Evolutionary conservation across 2,888 invertebrate genomes (phyloP), one percentile per base, ranked within the genome.

Genomic region (Aquatica leii): DNA sequence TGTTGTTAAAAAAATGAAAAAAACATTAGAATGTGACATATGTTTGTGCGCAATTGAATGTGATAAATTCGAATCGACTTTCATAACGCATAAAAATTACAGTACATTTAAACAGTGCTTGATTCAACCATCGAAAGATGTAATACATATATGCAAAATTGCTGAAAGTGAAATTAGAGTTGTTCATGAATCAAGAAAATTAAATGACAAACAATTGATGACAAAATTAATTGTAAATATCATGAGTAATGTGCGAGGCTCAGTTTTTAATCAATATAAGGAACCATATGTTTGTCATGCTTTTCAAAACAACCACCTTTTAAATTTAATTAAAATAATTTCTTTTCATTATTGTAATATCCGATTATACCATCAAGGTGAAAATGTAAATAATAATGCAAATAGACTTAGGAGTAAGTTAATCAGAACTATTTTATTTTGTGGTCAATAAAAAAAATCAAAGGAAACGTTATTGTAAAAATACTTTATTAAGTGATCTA

Each of bases 111-210:
- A 46, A 17, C 15, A 46, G 17, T 49, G 20, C n/a, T 49, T 49
- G 12, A 49, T 49, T 21, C 24, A 49, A 24, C 21, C 20, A n/a
- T 49, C 24, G 2, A 8, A 8, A 15, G 17, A 8, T 18, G 46
- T 46, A 14, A 6, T 17, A 15, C 17, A 17, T 46, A 18, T 49
- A n/a, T 49, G 49, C n/a, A 49, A 21, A 49, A 15, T 49, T 6
- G 49, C 49, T 21, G 49, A 49, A 49, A 49, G 49, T 24, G 49
- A 49, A 49, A 49, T 49, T 21, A 49, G 49, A 49, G n/a, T 21
- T 2, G 5, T 49, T 8, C 11, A 49, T 6, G 14, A 11, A n/a
- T 11, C 21, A 49, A 49, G 21, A n/a, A 24, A 20, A 21, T 49
- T 49, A 49, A 49, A 11, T 2, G 8, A 21, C 11, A 49, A 49